phyloP scores from a whole-genome alignment of 2,113 vertebrate genomes.

The Oplegnathus fasciatus region DNA sequence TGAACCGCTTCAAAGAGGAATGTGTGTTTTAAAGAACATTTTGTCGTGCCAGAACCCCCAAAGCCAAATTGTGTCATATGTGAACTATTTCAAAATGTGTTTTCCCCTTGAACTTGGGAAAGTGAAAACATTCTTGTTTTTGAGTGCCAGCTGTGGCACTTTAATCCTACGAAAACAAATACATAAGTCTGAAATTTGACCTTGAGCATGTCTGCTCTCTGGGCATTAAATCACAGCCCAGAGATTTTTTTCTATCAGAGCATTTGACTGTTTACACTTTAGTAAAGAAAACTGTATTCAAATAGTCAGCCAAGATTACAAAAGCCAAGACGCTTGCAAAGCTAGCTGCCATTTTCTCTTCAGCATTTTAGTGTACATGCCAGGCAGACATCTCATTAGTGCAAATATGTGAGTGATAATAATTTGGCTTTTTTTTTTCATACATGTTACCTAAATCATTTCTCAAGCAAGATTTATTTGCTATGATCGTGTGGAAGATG shows the following conservation, averaged over 20 bases:
- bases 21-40: conserved; percentile 42
- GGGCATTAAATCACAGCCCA: conserved; percentile 28
- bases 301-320: conserved; percentile 50
- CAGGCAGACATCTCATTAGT: conserved; percentile 37
- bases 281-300: conserved; percentile 44
- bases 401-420: conserved; percentile 40
- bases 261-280: conserved; percentile 72
- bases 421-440: conserved; percentile 30
- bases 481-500: conserved; percentile 12
- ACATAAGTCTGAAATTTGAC: conserved; percentile 30
- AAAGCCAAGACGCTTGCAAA: conserved; percentile 50
- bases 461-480: conserved; percentile 36
- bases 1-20: conserved; percentile 41
- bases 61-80: conserved; percentile 42
- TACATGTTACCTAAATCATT: conserved; percentile 11
- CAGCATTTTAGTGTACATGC: conserved; percentile 24
- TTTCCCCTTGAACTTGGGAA: conserved; percentile 10
- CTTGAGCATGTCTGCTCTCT: conserved; percentile 11
- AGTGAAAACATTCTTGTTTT: neutral
- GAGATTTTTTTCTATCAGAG: conserved; percentile 46
- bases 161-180: conserved; percentile 29
- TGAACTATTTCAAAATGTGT: conserved; percentile 14
- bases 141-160: conserved; percentile 20
- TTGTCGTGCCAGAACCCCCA: conserved; percentile 21
- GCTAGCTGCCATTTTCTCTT: conserved; percentile 35